Base-by-base conservation (phyloP, 2,888 invertebrate genomes). In the Calameuta pallipes region DNA sequence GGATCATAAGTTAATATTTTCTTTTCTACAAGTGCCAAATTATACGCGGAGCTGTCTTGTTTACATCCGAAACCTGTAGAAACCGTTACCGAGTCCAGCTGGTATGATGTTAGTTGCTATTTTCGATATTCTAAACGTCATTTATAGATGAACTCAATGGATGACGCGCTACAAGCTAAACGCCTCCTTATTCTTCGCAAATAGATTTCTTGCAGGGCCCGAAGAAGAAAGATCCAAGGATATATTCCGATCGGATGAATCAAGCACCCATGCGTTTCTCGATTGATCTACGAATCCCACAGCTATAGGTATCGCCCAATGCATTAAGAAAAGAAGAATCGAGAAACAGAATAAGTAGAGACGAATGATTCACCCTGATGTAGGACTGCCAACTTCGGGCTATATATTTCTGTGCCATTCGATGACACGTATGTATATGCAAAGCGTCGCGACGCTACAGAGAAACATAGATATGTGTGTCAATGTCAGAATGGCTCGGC, bases 111-210 rank as follows among this genome's bases (percentile, higher is more conserved):
- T 56, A 2, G 80, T 75, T 73, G 76, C 82, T 85, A 85, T 85
- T 85, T 85, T 69, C 69, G 79, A 77, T 70, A 77, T 68, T 69
- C 73, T 75, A 78, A 77, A 77, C 85, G 84, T 85, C 83, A 85
- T 75, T 33, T 71, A 69, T 71, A 69, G 56, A 33, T 34, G 36
- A 75, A 78, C 82, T 83, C 82, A 85, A 85, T 84, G 85, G 79
- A 73, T 80, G 78, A 80, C 78, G 75, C 31, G 80, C 80, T 31
- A 34, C 84, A 80, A 83, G 80, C 36, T 69, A 84, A 85, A 83
- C 85, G 85, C 83, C 82, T 85, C 80, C 34, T 34, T 83, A 79
- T 85, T 82, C 33, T 81, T 84, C 84, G 79, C 78, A 85, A 80
- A 84, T 83, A 84, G 85, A 23, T 23, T 56, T 56, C 9, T 23